Evolutionary conservation across 2,797 vertebrate species (phyloP).

Genomic region (Euphonia xanthogaster): DNA sequence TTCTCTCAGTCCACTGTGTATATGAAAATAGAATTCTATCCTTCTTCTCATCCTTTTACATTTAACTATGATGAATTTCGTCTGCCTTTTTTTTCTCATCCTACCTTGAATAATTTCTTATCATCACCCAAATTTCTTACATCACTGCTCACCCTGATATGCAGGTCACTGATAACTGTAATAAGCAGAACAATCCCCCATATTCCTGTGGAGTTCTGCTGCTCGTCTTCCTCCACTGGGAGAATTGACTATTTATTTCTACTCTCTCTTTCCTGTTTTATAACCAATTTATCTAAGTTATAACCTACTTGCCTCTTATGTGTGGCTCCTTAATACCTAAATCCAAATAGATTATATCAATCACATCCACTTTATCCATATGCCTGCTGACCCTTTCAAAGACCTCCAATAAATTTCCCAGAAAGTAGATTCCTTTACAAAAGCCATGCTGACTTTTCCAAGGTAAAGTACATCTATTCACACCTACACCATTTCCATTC

Average conservation of each 20-base stretch:
- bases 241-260: background rate
- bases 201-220: background rate
- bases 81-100: background rate
- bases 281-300: background rate
- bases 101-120: background rate
- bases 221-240: background rate
- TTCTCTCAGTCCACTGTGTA: background rate
- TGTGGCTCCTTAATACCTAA: background rate
- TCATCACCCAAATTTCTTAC: background rate
- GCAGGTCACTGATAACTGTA: background rate
- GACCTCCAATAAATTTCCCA: background rate
- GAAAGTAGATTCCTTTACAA: background rate
- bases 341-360: background rate
- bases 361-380: background rate
- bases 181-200: background rate
- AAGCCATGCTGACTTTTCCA: background rate
- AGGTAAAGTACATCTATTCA: background rate
- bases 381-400: background rate
- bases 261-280: background rate
- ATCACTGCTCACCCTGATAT: background rate
- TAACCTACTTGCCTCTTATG: background rate
- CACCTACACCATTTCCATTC: background rate
- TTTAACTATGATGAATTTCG: background rate
- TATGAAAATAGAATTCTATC: background rate
- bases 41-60: background rate